Evolutionary conservation across 2,888 invertebrate species (phyloP), one percentile per base, ranked within the genome.

Genomic region (Lampropteryx suffumata): DNA sequence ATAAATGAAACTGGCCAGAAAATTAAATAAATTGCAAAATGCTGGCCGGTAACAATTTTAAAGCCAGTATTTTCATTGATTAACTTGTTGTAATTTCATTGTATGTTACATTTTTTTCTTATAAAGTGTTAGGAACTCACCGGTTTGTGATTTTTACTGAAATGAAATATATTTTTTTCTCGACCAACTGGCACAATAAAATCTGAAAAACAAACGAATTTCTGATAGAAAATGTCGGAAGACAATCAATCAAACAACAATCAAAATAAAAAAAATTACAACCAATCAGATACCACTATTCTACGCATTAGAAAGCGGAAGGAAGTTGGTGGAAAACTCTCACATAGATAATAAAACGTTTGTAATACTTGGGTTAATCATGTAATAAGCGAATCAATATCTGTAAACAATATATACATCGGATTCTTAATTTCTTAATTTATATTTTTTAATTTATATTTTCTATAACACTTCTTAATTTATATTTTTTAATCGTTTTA

Each of bases 181-280:
- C 46, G 50, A 64, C 59, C 69, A 82, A 82, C 77, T 87, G 82
- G 79, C 86, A 83, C 74, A 76, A 73, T 68, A 62, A 61, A 64
- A 51, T 53, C 61, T 61, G 65, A 79, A 73, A 76, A 87, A 85
- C 84, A 84, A 85, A 63, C 75, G 84, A 82, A 80, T 62, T 53
- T 52, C 53, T 37, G 51, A 57, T 67, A 69, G 69, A 67, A 68
- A 62, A 55, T 65, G 73, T 70, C 71, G 71, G 7, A 63, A 37
- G 37, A 26, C 6, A 6, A 17, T 27, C 11, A 24, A 32, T 33
- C 32, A 24, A 7, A 6, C 7, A 7, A 24, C 24, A 24, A 7
- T 24, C 24, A 24, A 75, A 73, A 11, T 75, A 76, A 76, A 72
- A n/a, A n/a, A n/a, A n/a, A 17, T 17, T 17, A 77, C 76, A 76